Base-by-base conservation (phyloP, 2,888 invertebrate genomes). In the Luffia ferchaultella region DNA sequence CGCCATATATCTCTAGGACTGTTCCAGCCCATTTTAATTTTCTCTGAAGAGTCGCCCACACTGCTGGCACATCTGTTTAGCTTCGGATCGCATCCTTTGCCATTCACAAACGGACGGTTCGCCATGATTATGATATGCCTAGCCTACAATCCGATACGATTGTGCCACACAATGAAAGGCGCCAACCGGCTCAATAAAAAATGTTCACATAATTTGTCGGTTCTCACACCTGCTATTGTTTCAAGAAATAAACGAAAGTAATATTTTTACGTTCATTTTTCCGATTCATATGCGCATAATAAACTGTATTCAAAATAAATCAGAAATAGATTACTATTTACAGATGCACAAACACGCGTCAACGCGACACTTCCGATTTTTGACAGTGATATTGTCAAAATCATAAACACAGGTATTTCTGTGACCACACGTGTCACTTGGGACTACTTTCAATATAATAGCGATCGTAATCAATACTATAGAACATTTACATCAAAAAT, bases 1-100 rank as follows among this genome's bases (percentile, higher is more conserved):
- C 83, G 72, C 83, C 83, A 83, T 63, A 83, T 77, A 55, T 83
- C 83, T 45, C 83, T 70, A 43, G 83, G 83, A 66, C 80, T 82
- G 18, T 73, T 76, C 83, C 83, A 83, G 58, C 77, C 82, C 57
- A 72, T 70, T 68, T 82, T 83, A 55, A 73, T 57, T 68, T 78
- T 83, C 65, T 82, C 82, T 58, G 64, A 58, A 49, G 60, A 70
- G 60, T 82, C 82, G 55, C 72, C 74, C 51, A 82, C 83, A 60
- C 71, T 79, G 60, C 83, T 83, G 17, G 76, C 67, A 57, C 82
- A 80, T 64, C 83, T 73, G 53, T 68, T 61, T 58, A 83, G 59
- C 62, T 78, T 83, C 50, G 68, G 70, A 55, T 74, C 70, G 53
- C 68, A 69, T 20, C 62, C 62, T 53, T 65, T 67, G 57, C 70